Evolutionary conservation across 1,140 invertebrate genomes (phyloP), one percentile per base, ranked within the genome.

Genomic region (Eubasilissa regina): DNA sequence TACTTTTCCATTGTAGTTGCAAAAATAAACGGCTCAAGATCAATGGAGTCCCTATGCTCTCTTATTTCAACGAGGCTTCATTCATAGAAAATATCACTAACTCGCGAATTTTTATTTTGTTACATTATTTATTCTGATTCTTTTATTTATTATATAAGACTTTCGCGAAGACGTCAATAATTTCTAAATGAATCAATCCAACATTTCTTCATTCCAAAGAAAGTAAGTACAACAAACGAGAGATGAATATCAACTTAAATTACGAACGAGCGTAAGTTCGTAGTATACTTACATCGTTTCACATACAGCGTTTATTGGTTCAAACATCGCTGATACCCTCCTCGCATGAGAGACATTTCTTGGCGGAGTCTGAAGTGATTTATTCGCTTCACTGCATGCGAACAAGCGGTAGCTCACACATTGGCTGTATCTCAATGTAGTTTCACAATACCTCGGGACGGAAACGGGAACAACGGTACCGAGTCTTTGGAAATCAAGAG

Each of bases 311-410:
- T 64, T 25, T 64, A 25, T 17, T 64, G 60, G 60, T 64, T 64
- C 35, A 64, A 44, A 10, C 35, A 64, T 25, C 60, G 60, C 60
- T 64, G 60, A 51, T 51, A 51, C 48, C 48, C 48, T 51, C 48
- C 11, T 15, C 48, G 11, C 25, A 6, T 35, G 25, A 43, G 60
- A 64, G 44, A 47, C 45, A 11, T 70, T 19, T 70, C 43, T 47
- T 70, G 43, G 66, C 66, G 1, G 66, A 48, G 66, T 48, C 17
- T 70, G 35, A 70, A 70, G 66, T 68, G 64, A 68, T 68, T 68
- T 68, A 48, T 48, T 48, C 35, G 64, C 64, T 47, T 68, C 13
- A 68, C 45, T 68, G 64, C 64, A 68, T 21, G 64, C 19, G 64
- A 68, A 68, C 44, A 48, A 44, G 66, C 43, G 13, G 45, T 70